These are phyloP conservation scores for Hycleus phaleratus DNA, from an alignment of 1,140 invertebrate genomes.

Conservation along the genomic window DNA sequence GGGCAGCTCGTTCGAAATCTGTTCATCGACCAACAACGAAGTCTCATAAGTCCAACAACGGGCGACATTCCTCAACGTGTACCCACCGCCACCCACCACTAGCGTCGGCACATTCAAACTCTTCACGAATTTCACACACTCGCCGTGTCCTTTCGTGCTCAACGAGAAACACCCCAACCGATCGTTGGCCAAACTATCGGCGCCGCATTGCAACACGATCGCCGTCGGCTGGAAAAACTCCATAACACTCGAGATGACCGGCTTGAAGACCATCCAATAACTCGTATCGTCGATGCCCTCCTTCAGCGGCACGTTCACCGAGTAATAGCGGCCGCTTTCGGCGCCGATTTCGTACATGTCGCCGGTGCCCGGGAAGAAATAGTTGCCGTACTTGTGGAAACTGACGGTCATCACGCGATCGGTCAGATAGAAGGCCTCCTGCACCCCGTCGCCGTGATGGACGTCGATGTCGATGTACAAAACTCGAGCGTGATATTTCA, in stretches of 20 bases:
- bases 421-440: slow-evolving; percentile 98
- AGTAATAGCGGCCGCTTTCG: slow-evolving; percentile 89
- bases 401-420: slow-evolving; percentile 99
- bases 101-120: slow-evolving; percentile 88
- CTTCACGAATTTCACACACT: slow-evolving; percentile 96
- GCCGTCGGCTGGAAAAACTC: slow-evolving; percentile 95
- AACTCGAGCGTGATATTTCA: slow-evolving; percentile 93
- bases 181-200: slow-evolving; percentile 94
- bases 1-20: slow-evolving; percentile 86
- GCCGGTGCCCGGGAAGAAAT: slow-evolving; percentile 96
- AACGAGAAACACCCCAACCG: slow-evolving; percentile 83
- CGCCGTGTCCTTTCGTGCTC: slow-evolving; percentile 85
- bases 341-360: slow-evolving; percentile 97
- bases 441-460: slow-evolving; percentile 98
- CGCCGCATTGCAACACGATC: slow-evolving; percentile 96
- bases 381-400: slow-evolving; percentile 98
- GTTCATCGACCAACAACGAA: slow-evolving; percentile 82
- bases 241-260: slow-evolving; percentile 89
- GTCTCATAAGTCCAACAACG: slow-evolving; percentile 99
- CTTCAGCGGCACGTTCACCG: slow-evolving; percentile 93
- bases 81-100: slow-evolving; percentile 94
- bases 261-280: slow-evolving; percentile 90
- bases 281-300: slow-evolving; percentile 95
- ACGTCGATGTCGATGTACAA: slow-evolving; percentile 99
- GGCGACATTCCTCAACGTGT: slow-evolving; percentile 95